phyloP scores from a whole-genome alignment of 2,888 invertebrate genomes.

The Reticulitermes lucifugus region DNA sequence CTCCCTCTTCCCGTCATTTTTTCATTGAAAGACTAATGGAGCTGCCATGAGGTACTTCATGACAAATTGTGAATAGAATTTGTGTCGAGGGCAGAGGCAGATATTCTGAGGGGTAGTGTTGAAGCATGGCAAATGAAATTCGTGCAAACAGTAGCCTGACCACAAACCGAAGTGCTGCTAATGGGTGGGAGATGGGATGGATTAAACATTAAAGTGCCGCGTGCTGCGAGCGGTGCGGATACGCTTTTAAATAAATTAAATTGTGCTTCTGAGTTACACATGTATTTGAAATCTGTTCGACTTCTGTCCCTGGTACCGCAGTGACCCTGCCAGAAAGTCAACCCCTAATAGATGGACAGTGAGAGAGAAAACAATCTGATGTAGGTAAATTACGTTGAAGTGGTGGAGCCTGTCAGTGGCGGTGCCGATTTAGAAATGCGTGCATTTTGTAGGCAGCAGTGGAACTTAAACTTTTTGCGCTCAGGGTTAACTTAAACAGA shows the following conservation, averaged over 20 bases:
- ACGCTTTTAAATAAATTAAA: conserved; percentile 31
- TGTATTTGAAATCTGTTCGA: background rate
- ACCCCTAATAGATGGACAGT: background rate
- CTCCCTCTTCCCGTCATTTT: too few relatives aligned
- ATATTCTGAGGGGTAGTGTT: background rate
- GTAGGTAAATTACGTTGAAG: background rate
- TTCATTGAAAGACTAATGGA: too few relatives aligned
- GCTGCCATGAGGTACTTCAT: background rate
- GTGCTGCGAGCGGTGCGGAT: background rate
- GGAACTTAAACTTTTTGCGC: too few relatives aligned
- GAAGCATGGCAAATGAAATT: background rate
- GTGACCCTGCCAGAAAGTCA: background rate
- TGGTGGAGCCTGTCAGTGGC: too few relatives aligned
- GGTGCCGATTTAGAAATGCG: too few relatives aligned
- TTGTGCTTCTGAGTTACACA: background rate
- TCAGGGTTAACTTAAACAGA: too few relatives aligned
- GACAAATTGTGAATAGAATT: background rate
- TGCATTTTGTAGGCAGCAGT: too few relatives aligned
- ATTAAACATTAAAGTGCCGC: conserved; percentile 34
- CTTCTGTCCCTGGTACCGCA: background rate
- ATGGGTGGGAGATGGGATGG: conserved; percentile 17
- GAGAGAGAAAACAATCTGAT: background rate
- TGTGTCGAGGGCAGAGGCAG: background rate
- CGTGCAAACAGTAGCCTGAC: background rate
- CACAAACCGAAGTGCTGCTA: conserved; percentile 15